Percentiles rank a stretch among this genome's conserved stretches.
phyloP scores from a whole-genome alignment of 2,888 invertebrate species.

The Phalera bucephala region DNA sequence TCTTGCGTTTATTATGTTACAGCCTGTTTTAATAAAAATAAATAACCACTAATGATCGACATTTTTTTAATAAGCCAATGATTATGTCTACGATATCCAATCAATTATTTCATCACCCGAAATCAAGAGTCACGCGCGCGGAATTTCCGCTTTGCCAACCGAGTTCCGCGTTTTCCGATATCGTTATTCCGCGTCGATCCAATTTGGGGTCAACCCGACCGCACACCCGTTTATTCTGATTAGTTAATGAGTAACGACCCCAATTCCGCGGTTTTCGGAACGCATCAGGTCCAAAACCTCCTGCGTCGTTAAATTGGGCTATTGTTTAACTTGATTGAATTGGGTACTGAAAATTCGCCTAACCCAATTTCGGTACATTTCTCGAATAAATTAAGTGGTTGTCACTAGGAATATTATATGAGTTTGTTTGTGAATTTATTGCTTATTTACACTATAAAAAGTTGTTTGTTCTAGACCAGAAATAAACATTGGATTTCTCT shows the following conservation, averaged over 20 bases:
- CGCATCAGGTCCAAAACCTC: slow-evolving; percentile 17
- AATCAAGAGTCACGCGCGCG: no score
- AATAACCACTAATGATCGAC: no score
- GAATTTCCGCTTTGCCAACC: no score
- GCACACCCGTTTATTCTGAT: slow-evolving; percentile 33
- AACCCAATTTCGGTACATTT: slow-evolving; percentile 3
- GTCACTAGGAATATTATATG: neutral
- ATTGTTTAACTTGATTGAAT: slow-evolving; percentile 39
- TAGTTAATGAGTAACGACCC: slow-evolving; percentile 27
- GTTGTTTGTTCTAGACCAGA: no score
- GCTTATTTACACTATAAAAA: no score
- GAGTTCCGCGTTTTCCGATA: slow-evolving; percentile 13
- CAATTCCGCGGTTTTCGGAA: slow-evolving; percentile 18
- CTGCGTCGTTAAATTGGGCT: slow-evolving; percentile 28
- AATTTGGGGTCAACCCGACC: slow-evolving; percentile 31
- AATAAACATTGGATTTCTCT: no score
- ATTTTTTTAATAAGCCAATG: no score
- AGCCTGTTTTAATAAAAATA: no score
- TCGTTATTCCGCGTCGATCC: slow-evolving; percentile 26
- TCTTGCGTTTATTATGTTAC: no score
- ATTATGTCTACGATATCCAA: no score
- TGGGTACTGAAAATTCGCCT: slow-evolving; percentile 21
- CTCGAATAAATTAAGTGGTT: slow-evolving; percentile 1
- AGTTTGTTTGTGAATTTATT: slow-evolving; percentile 1
- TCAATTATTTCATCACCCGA: no score